These are phyloP conservation scores for Patella depressa DNA, from an alignment of 2,888 invertebrate genomes.

Conservation along the genomic window DNA sequence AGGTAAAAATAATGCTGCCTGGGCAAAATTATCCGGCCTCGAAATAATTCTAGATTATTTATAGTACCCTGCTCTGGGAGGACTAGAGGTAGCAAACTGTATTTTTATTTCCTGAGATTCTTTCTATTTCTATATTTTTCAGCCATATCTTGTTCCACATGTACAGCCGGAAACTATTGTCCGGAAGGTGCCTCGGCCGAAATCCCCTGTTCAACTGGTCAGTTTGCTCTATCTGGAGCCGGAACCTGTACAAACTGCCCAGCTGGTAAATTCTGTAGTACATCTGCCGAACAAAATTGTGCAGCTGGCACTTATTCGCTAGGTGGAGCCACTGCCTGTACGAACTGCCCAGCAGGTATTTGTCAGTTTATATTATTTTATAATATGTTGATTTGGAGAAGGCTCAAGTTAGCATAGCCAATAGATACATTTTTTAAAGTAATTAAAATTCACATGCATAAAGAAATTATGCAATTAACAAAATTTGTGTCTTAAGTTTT, in stretches of 20 bases:
- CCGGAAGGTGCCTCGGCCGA: slow-evolving; percentile 44
- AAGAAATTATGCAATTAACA: not conserved
- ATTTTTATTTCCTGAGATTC: slow-evolving; percentile 9
- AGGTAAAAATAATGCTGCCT: too few relatives aligned
- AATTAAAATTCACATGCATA: too few relatives aligned
- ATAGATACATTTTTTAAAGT: too few relatives aligned
- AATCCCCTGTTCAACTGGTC: slow-evolving; percentile 50
- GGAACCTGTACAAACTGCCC: slow-evolving; percentile 51
- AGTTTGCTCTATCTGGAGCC: slow-evolving; percentile 42
- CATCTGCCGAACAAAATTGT: slow-evolving; percentile 47
- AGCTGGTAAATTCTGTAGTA: slow-evolving; percentile 51
- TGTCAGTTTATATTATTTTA: not conserved
- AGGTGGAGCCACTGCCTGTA: slow-evolving; percentile 45
- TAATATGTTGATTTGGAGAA: too few relatives aligned
- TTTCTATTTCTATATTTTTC: slow-evolving; percentile 20
- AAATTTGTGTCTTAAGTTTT: not conserved
- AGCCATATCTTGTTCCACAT: slow-evolving; percentile 54
- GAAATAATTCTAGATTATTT: too few relatives aligned
- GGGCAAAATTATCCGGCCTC: too few relatives aligned
- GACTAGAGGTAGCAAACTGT: not conserved
- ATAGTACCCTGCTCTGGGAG: too few relatives aligned
- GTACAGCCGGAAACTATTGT: slow-evolving; percentile 59
- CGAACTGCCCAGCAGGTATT: slow-evolving; percentile 55
- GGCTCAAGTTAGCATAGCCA: too few relatives aligned
- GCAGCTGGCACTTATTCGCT: slow-evolving; percentile 51